Base-by-base conservation (phyloP, 2,113 vertebrate genomes). In the Oncorhynchus gorbuscha region DNA sequence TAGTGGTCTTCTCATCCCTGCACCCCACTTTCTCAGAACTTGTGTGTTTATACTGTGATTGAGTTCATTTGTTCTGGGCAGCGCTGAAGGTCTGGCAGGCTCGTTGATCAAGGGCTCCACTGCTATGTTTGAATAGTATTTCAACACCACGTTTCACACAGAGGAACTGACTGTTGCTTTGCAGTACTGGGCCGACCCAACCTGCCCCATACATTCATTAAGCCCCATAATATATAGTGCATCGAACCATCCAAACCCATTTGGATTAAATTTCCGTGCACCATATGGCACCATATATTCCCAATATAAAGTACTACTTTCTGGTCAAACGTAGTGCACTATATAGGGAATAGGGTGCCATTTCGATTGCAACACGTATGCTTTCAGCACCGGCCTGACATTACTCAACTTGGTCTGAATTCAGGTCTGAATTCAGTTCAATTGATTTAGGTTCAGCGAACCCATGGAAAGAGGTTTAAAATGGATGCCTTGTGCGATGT, bases 41-140 rank as follows among this genome's bases (percentile, higher is more conserved):
- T 76, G 87, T 88, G 73, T 79, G 85, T 91, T 80, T 77, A 74
- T 74, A 84, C 74, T 76, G 78, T 86, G 90, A 92, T 84, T 85
- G 77, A 73, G 76, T 92, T 11, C 39, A 45, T 91, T 91, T 86
- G 76, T 86, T 83, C 79, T 76, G 77, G 80, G 80, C 73, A 59
- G 81, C 59, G 77, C 69, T 26, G 69, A 81, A 86, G 66, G 76
- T 75, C 77, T 73, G 39, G 74, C 81, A 75, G 72, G 28, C 28
- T 28, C 28, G 28, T 70, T 92, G 92, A 94, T 93, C 92, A 86
- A 93, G 28, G 28, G 28, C 28, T 28, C 3, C 28, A 28, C 28
- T 28, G 3, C 87, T 79, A 81, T 89, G 86, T 92, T 90, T 92
- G 90, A 91, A 83, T 55, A 81, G 35, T 16, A 77, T 82, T 89